Percentiles rank a stretch among this genome's conserved stretches.
Conservation (phyloP, 2,797 vertebrate genomes). For the Nothura maculosa region DNA sequence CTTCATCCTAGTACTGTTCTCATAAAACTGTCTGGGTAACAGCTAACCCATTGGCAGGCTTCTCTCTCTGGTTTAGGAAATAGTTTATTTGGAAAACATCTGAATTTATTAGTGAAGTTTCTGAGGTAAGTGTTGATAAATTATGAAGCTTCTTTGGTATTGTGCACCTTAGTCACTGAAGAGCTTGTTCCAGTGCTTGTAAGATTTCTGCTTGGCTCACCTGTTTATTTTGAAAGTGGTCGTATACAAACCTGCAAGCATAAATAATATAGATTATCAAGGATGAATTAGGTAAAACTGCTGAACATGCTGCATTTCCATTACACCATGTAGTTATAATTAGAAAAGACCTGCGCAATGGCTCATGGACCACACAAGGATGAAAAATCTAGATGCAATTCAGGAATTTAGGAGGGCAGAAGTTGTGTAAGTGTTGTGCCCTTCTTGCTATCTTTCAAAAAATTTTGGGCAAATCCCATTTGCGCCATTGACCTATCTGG, state of each 20-base stretch:
- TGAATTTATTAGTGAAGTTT: background rate
- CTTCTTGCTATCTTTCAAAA: background rate
- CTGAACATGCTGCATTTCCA: rapidly evolving
- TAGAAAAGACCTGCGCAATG: background rate
- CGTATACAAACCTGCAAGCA: background rate
- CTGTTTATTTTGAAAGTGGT: background rate
- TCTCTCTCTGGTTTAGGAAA: background rate
- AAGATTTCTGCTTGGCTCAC: background rate
- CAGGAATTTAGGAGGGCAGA: background rate
- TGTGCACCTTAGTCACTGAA: rapidly evolving
- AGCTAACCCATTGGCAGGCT: background rate
- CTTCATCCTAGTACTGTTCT: rapidly evolving
- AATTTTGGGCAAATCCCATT: background rate
- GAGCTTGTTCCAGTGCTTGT: background rate
- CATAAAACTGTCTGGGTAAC: rapidly evolving
- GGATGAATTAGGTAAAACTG: background rate
- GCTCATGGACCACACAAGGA: background rate
- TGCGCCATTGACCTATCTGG: background rate
- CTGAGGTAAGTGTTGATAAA: background rate
- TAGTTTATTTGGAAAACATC: background rate
- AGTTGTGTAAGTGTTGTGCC: background rate
- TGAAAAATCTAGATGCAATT: rapidly evolving
- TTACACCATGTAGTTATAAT: background rate
- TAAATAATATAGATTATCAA: background rate
- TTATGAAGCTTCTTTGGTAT: background rate